A percentile compares a stretch with the other conserved stretches of the same genome.
Conservation (phyloP, 2,797 vertebrate species). For the Eulemur rubriventer region DNA sequence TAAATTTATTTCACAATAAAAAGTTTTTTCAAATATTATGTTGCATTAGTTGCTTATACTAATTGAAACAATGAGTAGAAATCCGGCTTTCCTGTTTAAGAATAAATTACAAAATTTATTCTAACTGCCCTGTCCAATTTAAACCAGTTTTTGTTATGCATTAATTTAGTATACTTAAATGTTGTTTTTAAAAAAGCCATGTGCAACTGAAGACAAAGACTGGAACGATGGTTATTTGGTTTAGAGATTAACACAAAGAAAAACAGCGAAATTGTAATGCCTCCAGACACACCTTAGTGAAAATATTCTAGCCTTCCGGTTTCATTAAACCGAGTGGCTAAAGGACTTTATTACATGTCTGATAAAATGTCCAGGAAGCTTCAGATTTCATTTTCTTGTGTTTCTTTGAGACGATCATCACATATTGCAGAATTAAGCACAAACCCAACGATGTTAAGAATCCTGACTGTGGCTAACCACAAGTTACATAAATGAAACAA, state of each 20-base stretch:
- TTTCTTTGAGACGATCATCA: not conserved
- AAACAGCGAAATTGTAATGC: not conserved
- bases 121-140: not conserved
- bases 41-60: not conserved
- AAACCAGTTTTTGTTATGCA: constrained; percentile 45
- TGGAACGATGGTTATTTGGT: constrained; percentile 23
- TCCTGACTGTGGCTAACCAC: constrained; percentile 75
- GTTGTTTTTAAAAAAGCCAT: not conserved
- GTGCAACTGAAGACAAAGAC: not conserved
- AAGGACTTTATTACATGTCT: not conserved
- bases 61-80: constrained; percentile 3
- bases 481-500: constrained; percentile 77
- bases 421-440: constrained; percentile 53
- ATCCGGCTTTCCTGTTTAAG: not conserved
- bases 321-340: not conserved
- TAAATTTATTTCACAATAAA: not conserved
- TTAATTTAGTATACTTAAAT: constrained; percentile 37
- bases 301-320: not conserved
- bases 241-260: constrained; percentile 62
- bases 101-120: not conserved
- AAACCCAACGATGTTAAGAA: constrained; percentile 72
- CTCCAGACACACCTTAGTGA: constrained; percentile 35
- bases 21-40: not conserved
- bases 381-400: constrained; percentile 3
- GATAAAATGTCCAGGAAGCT: not conserved